phyloP scores from a whole-genome alignment of 2,888 invertebrate species.

The Macroteleia sp. region DNA sequence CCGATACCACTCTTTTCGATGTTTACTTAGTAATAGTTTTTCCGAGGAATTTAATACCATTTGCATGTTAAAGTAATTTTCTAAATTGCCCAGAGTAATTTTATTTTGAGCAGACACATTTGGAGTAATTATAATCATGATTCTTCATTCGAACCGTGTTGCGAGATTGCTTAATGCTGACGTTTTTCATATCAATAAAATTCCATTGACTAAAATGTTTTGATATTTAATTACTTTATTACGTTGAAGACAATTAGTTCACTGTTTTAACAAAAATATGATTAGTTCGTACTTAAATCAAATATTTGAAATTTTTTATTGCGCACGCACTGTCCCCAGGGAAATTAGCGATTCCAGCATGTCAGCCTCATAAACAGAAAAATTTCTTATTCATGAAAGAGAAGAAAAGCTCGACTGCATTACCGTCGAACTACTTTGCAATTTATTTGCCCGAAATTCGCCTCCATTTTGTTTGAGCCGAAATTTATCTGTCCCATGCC shows the following conservation, averaged over 20 bases:
- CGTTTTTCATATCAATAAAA: too few species aligned
- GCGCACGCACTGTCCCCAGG: not conserved
- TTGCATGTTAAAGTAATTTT: constrained; percentile 24
- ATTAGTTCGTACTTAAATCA: not conserved
- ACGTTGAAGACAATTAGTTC: too few species aligned
- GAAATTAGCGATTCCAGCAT: constrained; percentile 29
- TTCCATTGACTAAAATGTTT: too few species aligned
- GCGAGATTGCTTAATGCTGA: too few species aligned
- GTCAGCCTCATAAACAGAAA: constrained; percentile 16
- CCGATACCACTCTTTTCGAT: constrained; percentile 16
- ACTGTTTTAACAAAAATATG: too few species aligned
- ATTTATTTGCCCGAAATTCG: not conserved
- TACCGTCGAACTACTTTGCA: not conserved
- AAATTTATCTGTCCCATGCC: not conserved
- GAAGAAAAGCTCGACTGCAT: constrained; percentile 6
- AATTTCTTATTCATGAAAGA: constrained; percentile 8
- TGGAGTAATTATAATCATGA: not conserved
- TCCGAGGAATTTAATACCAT: constrained; percentile 4
- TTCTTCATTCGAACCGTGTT: not conserved
- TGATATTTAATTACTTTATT: too few species aligned
- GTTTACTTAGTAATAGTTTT: constrained; percentile 24
- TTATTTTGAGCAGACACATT: constrained; percentile 1
- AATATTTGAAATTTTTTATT: not conserved
- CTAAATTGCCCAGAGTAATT: constrained; percentile 14
- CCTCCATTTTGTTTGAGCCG: not conserved